Conservation (phyloP, 2,888 invertebrate genomes). For the Nymphalis urticae region DNA sequence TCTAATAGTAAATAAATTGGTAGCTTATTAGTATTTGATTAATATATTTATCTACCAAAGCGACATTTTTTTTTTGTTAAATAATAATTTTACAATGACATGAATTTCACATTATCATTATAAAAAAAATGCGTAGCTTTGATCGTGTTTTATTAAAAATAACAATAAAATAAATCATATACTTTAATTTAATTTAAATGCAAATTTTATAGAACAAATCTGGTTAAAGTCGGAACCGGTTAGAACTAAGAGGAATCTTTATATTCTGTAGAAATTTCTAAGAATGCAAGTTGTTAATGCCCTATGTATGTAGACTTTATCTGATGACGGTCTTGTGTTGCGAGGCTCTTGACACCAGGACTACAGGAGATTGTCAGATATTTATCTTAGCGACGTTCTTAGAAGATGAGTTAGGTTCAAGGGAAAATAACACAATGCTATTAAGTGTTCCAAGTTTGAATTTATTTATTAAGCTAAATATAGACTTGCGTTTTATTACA, state of each 20-base stretch:
- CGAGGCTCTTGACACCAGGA: slow-evolving; percentile 11
- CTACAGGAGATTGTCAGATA: slow-evolving; percentile 4
- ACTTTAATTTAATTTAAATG: neutral
- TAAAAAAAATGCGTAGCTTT: no score
- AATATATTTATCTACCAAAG: neutral
- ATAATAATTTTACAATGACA: no score
- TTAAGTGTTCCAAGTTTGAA: neutral
- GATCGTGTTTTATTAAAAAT: no score
- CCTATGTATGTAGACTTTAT: slow-evolving; percentile 7
- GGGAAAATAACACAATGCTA: neutral
- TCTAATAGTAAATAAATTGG: neutral
- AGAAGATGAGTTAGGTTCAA: neutral
- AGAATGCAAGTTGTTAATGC: slow-evolving; percentile 9
- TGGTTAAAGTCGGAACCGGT: slow-evolving; percentile 3
- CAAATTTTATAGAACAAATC: neutral
- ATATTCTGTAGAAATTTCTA: slow-evolving; percentile 12
- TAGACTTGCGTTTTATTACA: no score
- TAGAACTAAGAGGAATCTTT: slow-evolving; percentile 2
- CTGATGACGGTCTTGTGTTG: slow-evolving; percentile 15
- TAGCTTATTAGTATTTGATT: neutral
- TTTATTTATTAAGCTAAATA: no score
- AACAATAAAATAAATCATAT: neutral
- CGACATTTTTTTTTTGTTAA: no score
- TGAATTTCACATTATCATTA: no score
- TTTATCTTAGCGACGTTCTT: slow-evolving; percentile 9